These are phyloP conservation scores for Hylaea fasciaria DNA, from an alignment of 2,888 invertebrate species.

Conservation along the genomic window DNA sequence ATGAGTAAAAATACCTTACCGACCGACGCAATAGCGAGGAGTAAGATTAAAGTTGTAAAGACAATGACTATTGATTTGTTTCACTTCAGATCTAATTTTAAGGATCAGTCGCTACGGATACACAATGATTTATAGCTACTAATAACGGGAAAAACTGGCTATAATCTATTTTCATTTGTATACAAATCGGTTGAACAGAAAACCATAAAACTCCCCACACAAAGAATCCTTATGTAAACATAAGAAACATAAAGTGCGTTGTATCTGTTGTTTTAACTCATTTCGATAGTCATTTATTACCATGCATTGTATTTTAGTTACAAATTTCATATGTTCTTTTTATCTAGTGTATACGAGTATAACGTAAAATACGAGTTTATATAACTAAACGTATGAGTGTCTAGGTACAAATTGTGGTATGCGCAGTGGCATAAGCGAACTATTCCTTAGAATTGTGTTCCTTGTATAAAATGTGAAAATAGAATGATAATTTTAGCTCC, in stretches of 20 bases:
- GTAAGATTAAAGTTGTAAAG: slow-evolving; percentile 15
- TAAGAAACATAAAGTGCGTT: slow-evolving; percentile 75
- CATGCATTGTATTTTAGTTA: slow-evolving; percentile 58
- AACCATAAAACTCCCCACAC: slow-evolving; percentile 84
- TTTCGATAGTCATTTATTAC: slow-evolving; percentile 79
- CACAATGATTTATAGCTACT: slow-evolving; percentile 80
- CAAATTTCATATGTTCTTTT: slow-evolving; percentile 17
- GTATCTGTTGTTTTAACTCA: slow-evolving; percentile 83
- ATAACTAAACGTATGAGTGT: too few relatives aligned
- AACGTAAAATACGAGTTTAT: too few relatives aligned
- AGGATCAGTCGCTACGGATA: slow-evolving; percentile 75
- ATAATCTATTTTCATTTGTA: slow-evolving; percentile 84
- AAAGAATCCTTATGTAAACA: slow-evolving; percentile 84
- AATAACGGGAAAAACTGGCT: slow-evolving; percentile 84
- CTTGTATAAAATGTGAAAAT: too few relatives aligned
- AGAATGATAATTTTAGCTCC: too few relatives aligned
- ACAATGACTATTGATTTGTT: slow-evolving; percentile 42
- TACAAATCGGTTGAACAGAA: slow-evolving; percentile 84
- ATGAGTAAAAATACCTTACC: too few relatives aligned
- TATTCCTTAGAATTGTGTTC: too few relatives aligned
- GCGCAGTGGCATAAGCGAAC: neutral
- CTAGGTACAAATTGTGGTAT: too few relatives aligned
- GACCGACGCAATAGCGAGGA: neutral
- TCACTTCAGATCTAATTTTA: slow-evolving; percentile 75
- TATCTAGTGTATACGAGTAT: neutral